A percentile compares a stretch with the other conserved stretches of the same genome.
Conservation (phyloP, 2,797 vertebrate species). For the Semaprochilodus insignis region DNA sequence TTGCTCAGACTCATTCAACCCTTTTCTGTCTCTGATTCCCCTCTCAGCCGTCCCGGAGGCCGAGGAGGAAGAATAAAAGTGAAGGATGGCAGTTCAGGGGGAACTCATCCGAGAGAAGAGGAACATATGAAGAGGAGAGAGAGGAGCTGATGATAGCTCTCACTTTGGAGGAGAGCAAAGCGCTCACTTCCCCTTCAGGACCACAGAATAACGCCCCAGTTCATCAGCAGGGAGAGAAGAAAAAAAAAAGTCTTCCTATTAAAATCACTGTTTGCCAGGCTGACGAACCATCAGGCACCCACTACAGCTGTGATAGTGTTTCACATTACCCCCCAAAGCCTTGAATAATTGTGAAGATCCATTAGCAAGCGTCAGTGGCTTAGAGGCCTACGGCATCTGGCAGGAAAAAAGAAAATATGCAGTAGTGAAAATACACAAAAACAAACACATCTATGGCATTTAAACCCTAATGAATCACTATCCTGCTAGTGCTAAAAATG, state of each 20-base stretch:
- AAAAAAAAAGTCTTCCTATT: neutral
- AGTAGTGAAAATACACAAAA: constrained; percentile 17
- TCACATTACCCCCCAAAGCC: constrained; percentile 67
- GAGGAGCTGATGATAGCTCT: constrained; percentile 21
- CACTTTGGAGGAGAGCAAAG: constrained; percentile 25
- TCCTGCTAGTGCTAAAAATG: neutral
- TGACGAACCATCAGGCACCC: constrained; percentile 45
- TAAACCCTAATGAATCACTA: neutral
- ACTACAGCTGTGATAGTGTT: constrained; percentile 54
- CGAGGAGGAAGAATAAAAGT: constrained; percentile 53
- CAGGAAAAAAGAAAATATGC: constrained; percentile 12
- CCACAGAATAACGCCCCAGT: neutral
- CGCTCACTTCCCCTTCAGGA: neutral
- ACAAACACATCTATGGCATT: neutral
- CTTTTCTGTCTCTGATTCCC: constrained; percentile 29
- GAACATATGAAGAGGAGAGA: constrained; percentile 21
- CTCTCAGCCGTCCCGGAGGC: constrained; percentile 46
- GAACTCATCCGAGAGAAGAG: constrained; percentile 3
- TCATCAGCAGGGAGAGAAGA: neutral
- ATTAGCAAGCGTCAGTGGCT: constrained; percentile 34
- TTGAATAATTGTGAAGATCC: constrained; percentile 62
- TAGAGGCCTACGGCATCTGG: constrained; percentile 33
- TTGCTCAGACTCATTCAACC: constrained; percentile 32
- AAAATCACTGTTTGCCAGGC: constrained; percentile 35
- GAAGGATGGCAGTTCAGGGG: constrained; percentile 51